Evolutionary conservation across 2,113 vertebrate species (phyloP).

Genomic region (Gulo gulo): DNA sequence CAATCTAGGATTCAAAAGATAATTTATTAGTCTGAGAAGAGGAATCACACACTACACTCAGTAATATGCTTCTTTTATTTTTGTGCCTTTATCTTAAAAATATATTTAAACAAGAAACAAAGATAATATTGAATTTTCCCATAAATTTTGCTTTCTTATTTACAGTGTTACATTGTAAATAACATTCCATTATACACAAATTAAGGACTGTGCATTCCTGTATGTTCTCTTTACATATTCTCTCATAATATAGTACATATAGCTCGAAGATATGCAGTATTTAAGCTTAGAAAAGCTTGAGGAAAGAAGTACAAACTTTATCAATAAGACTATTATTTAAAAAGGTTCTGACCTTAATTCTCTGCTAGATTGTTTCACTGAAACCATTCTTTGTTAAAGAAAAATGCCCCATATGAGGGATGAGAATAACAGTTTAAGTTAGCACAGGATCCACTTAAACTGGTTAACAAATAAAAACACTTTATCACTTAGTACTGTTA

Average conservation of each 20-base stretch:
- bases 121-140: conserved; percentile 86
- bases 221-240: conserved; percentile 83
- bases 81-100: conserved; percentile 88
- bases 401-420: conserved; percentile 79
- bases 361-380: conserved; percentile 85
- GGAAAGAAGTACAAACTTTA: conserved; percentile 79
- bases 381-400: conserved; percentile 83
- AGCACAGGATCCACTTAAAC: conserved; percentile 79
- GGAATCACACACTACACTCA: conserved; percentile 80
- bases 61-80: conserved; percentile 84
- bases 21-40: conserved; percentile 61
- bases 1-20: conserved; percentile 28
- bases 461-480: conserved; percentile 76
- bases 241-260: conserved; percentile 83
- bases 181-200: conserved; percentile 87
- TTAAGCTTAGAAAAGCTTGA: conserved; percentile 78
- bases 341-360: conserved; percentile 79
- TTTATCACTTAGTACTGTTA: conserved; percentile 55
- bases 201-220: conserved; percentile 79
- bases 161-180: conserved; percentile 83
- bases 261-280: conserved; percentile 82
- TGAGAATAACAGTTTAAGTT: conserved; percentile 78
- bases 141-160: conserved; percentile 88
- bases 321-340: conserved; percentile 79
- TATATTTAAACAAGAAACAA: conserved; percentile 88